phyloP scores from a whole-genome alignment of 2,113 vertebrate species.

The Lycaon pictus region DNA sequence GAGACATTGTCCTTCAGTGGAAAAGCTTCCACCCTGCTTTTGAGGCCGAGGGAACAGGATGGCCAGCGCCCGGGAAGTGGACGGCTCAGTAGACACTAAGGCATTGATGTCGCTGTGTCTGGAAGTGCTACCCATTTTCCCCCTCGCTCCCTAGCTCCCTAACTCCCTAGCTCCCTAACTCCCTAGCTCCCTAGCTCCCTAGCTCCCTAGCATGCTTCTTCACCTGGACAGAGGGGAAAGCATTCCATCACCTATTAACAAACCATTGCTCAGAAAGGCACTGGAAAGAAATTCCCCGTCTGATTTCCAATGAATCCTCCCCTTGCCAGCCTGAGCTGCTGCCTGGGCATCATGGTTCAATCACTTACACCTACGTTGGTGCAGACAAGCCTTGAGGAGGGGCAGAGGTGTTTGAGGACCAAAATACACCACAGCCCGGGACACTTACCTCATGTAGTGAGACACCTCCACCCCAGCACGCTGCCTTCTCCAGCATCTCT shows the following conservation, averaged over 20 bases:
- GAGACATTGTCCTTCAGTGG: not conserved
- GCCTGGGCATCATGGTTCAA: not conserved
- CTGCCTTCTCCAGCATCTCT: not conserved
- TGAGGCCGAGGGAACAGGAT: not conserved
- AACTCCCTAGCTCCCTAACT: not conserved
- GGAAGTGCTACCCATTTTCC: fast-evolving
- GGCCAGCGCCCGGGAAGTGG: not conserved
- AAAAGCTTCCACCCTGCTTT: not conserved
- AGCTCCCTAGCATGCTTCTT: not conserved
- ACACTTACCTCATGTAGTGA: slow-evolving; percentile 11
- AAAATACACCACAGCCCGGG: not conserved
- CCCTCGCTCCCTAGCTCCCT: not conserved
- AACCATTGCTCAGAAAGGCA: not conserved
- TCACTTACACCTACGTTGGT: slow-evolving; percentile 15
- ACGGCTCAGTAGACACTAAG: not conserved
- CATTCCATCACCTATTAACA: not conserved
- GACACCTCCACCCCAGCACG: not conserved
- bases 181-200: not conserved
- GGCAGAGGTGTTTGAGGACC: slow-evolving; percentile 30
- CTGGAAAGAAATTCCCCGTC: not conserved
- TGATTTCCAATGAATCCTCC: not conserved
- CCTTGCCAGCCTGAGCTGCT: not conserved
- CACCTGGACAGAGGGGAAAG: not conserved
- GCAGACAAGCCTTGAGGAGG: not conserved
- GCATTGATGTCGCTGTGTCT: not conserved